Conservation (phyloP, 2,888 invertebrate species). For the Limnephilus marmoratus region DNA sequence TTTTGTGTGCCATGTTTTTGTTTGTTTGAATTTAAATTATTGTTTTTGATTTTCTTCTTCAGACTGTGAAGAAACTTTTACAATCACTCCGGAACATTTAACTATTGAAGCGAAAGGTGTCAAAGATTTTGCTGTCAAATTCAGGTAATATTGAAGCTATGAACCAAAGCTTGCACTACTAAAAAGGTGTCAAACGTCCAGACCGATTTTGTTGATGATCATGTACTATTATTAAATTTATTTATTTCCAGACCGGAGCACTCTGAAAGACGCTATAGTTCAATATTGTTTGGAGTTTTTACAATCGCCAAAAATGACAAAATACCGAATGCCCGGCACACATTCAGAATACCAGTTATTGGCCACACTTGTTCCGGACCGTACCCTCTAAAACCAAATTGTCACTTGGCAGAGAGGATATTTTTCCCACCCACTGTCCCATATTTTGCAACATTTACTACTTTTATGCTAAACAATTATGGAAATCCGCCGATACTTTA, state of each 20-base stretch:
- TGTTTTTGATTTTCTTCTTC: conserved; percentile 8
- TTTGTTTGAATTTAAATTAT: conserved; percentile 15
- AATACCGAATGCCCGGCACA: conserved; percentile 14
- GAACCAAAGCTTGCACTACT: neutral
- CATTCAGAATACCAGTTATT: conserved; percentile 46
- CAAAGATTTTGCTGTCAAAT: conserved; percentile 41
- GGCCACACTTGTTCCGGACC: conserved; percentile 40
- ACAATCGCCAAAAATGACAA: neutral
- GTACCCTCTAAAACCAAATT: neutral
- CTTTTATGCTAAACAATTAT: conserved; percentile 74
- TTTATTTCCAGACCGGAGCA: conserved; percentile 19
- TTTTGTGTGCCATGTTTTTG: neutral
- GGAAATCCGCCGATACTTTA: conserved; percentile 73
- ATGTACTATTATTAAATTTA: neutral
- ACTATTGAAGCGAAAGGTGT: conserved; percentile 26
- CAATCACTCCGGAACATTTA: conserved; percentile 2
- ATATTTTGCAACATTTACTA: conserved; percentile 72
- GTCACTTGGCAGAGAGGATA: conserved; percentile 68
- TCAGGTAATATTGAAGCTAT: conserved; percentile 25
- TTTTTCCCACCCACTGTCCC: conserved; percentile 75
- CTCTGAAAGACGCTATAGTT: conserved; percentile 4
- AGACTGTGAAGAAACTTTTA: conserved; percentile 29
- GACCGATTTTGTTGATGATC: neutral
- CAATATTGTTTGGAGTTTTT: conserved; percentile 35
- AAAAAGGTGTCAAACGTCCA: neutral